Conservation (phyloP, 2,113 vertebrate genomes). For the Aegithalos caudatus region DNA sequence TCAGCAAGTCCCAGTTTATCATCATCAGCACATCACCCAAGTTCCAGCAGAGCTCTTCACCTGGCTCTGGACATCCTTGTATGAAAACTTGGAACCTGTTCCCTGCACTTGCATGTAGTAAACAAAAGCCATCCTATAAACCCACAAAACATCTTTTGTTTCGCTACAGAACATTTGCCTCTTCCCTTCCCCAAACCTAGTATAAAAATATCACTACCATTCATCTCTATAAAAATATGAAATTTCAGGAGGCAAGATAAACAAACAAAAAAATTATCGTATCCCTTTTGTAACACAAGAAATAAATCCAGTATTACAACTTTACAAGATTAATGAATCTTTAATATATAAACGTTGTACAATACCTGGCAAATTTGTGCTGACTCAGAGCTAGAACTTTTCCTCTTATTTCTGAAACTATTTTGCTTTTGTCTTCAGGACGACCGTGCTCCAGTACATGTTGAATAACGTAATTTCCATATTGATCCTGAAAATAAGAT, state of each 20-base stretch:
- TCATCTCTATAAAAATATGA: neutral
- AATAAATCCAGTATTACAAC: neutral
- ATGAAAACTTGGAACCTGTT: neutral
- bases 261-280: neutral
- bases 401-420: slow-evolving; percentile 94
- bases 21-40: neutral
- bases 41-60: neutral
- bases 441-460: slow-evolving; percentile 97
- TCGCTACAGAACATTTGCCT: neutral
- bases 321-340: neutral
- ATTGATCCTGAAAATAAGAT: slow-evolving; percentile 87
- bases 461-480: slow-evolving; percentile 98
- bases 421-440: slow-evolving; percentile 97
- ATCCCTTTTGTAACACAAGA: neutral
- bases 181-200: neutral
- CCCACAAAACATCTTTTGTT: neutral
- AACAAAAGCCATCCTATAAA: neutral
- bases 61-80: neutral
- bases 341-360: neutral
- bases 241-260: neutral
- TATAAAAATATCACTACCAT: neutral
- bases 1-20: neutral
- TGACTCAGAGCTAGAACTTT: slow-evolving; percentile 96
- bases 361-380: slow-evolving; percentile 98
- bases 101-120: neutral